A percentile compares a stretch with the other conserved stretches of the same genome.
These are phyloP conservation scores for Enteromius radiatus DNA, from an alignment of 2,797 vertebrate species.

Conservation along the genomic window DNA sequence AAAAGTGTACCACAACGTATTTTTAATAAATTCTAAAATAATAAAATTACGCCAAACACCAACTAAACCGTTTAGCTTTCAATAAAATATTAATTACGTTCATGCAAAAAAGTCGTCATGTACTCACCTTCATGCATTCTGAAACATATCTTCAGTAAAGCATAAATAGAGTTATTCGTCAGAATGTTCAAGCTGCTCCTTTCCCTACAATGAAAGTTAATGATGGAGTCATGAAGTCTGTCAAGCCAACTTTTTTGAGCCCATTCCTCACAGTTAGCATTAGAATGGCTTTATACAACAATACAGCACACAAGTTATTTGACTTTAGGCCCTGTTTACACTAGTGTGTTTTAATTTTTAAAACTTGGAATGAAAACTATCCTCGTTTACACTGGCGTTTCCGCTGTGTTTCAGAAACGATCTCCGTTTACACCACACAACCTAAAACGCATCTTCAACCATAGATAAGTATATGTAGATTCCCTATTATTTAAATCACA, in stretches of 20 bases:
- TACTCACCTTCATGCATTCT: not conserved
- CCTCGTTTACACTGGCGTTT: too few relatives aligned
- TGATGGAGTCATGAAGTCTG: not conserved
- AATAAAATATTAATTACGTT: not conserved
- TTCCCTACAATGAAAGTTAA: slow-evolving; percentile 10
- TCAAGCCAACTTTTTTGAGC: not conserved
- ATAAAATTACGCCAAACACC: not conserved
- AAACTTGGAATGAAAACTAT: too few relatives aligned
- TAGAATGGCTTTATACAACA: not conserved
- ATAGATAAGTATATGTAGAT: too few relatives aligned
- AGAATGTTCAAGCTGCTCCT: not conserved
- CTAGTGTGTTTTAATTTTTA: too few relatives aligned
- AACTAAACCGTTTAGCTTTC: slow-evolving; percentile 6
- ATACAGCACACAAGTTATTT: not conserved
- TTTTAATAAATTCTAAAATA: not conserved
- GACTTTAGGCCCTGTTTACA: too few relatives aligned
- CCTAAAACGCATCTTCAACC: too few relatives aligned
- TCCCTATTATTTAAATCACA: too few relatives aligned
- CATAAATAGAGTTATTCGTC: not conserved
- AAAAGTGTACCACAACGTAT: not conserved
- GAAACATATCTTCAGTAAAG: not conserved
- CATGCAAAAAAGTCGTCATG: not conserved
- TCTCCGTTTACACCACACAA: too few relatives aligned
- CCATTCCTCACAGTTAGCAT: not conserved
- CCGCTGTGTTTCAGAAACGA: too few relatives aligned